Conservation (phyloP, 2,888 invertebrate species). For the Drosophila kambysellisi region DNA sequence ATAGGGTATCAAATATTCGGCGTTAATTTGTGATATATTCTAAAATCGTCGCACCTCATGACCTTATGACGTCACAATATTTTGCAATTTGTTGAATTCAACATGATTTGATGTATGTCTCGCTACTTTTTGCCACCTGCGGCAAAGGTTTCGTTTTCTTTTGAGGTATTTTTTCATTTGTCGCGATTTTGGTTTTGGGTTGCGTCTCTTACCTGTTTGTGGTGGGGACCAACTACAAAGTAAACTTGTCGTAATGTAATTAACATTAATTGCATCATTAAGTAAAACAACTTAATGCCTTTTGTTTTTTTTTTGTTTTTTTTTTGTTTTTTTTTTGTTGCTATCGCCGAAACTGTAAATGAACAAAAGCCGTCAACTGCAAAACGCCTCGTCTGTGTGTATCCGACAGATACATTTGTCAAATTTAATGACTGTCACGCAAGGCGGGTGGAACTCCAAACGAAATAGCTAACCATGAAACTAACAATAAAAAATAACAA, state of each 20-base stretch:
- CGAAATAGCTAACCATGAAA: neutral
- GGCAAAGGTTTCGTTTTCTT: slow-evolving; percentile 27
- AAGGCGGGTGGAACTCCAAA: neutral
- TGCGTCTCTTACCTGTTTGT: slow-evolving; percentile 11
- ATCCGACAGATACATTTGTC: slow-evolving; percentile 67
- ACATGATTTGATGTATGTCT: slow-evolving; percentile 30
- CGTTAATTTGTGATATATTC: neutral
- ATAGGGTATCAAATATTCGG: neutral
- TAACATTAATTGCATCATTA: slow-evolving; percentile 78
- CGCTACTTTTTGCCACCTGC: slow-evolving; percentile 25
- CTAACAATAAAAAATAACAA: neutral
- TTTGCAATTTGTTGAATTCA: slow-evolving; percentile 20
- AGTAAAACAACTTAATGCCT: slow-evolving; percentile 71
- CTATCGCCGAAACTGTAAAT: slow-evolving; percentile 49
- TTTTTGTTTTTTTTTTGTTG: slow-evolving; percentile 17
- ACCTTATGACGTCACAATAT: slow-evolving; percentile 14
- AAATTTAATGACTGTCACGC: slow-evolving; percentile 62
- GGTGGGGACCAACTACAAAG: slow-evolving; percentile 12
- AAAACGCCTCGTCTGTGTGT: slow-evolving; percentile 25
- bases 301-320: slow-evolving; percentile 12
- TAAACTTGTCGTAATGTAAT: slow-evolving; percentile 61
- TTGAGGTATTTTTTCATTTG: neutral
- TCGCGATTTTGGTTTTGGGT: slow-evolving; percentile 1
- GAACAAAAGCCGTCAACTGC: slow-evolving; percentile 33
- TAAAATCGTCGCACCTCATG: neutral